Percentiles rank a stretch among this genome's conserved stretches.
phyloP scores from a whole-genome alignment of 64 coral and sea anemone genomes.

The Porites lutea region DNA sequence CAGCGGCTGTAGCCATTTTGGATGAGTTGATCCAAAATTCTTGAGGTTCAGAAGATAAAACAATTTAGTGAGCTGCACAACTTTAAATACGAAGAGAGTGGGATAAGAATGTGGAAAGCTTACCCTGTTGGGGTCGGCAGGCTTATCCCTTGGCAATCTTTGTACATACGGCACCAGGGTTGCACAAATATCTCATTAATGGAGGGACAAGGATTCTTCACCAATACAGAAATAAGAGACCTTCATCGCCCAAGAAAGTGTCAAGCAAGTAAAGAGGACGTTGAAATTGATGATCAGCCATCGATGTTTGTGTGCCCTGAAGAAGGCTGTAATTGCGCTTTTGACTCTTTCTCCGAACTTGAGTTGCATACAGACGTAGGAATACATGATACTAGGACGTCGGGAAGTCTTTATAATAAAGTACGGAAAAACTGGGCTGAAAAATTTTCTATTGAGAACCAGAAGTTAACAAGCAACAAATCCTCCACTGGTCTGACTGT shows the following conservation, averaged over 20 bases:
- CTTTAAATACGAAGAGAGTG: neutral
- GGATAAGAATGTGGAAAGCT: neutral
- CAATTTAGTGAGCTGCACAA: neutral
- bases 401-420: slow-evolving; percentile 45
- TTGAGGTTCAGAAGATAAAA: too few relatives aligned
- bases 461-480: neutral
- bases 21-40: too few relatives aligned
- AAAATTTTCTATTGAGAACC: slow-evolving; percentile 33
- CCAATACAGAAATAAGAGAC: too few relatives aligned
- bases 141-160: neutral
- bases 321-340: slow-evolving; percentile 4
- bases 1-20: too few relatives aligned
- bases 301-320: slow-evolving; percentile 17
- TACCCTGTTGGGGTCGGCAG: neutral
- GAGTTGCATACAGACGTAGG: slow-evolving; percentile 34
- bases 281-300: too few relatives aligned
- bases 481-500: neutral
- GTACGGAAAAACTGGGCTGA: slow-evolving; percentile 54
- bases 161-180: neutral
- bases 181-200: neutral
- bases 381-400: neutral
- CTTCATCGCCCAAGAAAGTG: too few relatives aligned
- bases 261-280: too few relatives aligned
- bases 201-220: too few relatives aligned
- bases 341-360: slow-evolving; percentile 51